These are phyloP conservation scores for Callinectes sapidus DNA, from an alignment of 2,888 invertebrate genomes.

Conservation along the genomic window DNA sequence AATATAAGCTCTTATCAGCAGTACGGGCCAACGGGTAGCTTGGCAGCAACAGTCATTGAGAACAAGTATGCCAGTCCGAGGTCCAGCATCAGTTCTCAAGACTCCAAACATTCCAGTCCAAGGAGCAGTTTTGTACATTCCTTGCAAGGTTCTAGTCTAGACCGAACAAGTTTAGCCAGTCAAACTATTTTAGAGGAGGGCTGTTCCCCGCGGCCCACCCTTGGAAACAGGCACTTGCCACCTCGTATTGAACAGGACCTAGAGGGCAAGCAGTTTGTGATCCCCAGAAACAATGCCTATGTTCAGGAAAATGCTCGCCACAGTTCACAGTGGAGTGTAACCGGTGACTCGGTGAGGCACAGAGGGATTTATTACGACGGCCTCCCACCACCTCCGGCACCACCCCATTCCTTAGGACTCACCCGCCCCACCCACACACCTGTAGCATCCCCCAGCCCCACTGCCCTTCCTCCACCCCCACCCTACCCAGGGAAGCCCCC, in stretches of 20 bases:
- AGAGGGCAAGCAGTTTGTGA: constrained; percentile 72
- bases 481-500: constrained; percentile 72
- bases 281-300: constrained; percentile 72
- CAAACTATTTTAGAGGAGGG: constrained; percentile 69
- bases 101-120: constrained; percentile 78
- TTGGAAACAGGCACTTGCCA: constrained; percentile 65
- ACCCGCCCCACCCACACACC: constrained; percentile 59
- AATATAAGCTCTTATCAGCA: constrained; percentile 68
- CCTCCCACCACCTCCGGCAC: constrained; percentile 60
- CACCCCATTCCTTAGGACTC: constrained; percentile 62
- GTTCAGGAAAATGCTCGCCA: constrained; percentile 72
- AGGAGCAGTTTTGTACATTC: constrained; percentile 76
- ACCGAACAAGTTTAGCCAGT: constrained; percentile 69
- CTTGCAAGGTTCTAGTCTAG: constrained; percentile 73
- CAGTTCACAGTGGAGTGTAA: constrained; percentile 71
- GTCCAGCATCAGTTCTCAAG: constrained; percentile 77
- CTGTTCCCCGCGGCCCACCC: constrained; percentile 48
- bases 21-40: constrained; percentile 64
- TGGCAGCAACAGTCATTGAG: constrained; percentile 72
- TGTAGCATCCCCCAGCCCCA: constrained; percentile 64
- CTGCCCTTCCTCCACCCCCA: constrained; percentile 70
- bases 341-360: constrained; percentile 62
- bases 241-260: constrained; percentile 72
- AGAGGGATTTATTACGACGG: constrained; percentile 66
- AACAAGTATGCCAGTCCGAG: constrained; percentile 75